Base-by-base conservation (phyloP, 2,113 vertebrate species). In the Sinocyclocheilus anshuiensis region DNA sequence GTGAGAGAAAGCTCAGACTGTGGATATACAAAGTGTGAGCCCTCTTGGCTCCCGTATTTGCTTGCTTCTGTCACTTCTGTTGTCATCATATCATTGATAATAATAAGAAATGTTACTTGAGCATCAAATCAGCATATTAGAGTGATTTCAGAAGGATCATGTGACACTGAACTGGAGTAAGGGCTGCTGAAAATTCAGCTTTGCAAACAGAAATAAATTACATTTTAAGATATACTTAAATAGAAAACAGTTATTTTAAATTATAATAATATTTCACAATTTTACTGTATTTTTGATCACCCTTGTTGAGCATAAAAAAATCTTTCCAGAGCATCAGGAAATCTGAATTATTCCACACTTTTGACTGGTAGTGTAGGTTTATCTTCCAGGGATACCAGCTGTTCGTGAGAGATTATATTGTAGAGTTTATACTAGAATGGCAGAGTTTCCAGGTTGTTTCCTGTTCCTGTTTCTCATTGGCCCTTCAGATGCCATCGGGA, bases 401-500 rank as follows among this genome's bases (percentile, higher is more conserved):
- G 18, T 72, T 18, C 0, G 33, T 22, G 69, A 20, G 33, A 10
- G 69, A 5, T 39, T 72, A 39, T 18, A n/a, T 50, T 24, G 57
- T 2, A 10, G 18, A 22, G 55, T 33, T 22, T 67, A 59, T 29
- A 53, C 45, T 11, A 86, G 4, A 74, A 48, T 53, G 50, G 8
- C 6, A 15, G 48, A 16, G 24, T 65, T 83, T 48, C 7, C 24
- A 57, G 39, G 33, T 36, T 42, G 8, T 20, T 33, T 81, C 42
- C 72, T 48, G 74, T 36, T 57, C 22, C 57, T 57, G 65, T 84
- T 84, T 53, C 33, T 74, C 48, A 57, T 57, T 74, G 81, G 26
- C 50, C 20, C 22, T 81, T 22, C 72, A 81, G 81, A 86, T 69
- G 77, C 76, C 57, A 39, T 69, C 12, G 42, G 42, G 24, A 69